Percentiles rank a stretch among this genome's conserved stretches.
These are phyloP conservation scores for Catharus bicknelli DNA, from an alignment of 2,113 vertebrate genomes.

Conservation along the genomic window DNA sequence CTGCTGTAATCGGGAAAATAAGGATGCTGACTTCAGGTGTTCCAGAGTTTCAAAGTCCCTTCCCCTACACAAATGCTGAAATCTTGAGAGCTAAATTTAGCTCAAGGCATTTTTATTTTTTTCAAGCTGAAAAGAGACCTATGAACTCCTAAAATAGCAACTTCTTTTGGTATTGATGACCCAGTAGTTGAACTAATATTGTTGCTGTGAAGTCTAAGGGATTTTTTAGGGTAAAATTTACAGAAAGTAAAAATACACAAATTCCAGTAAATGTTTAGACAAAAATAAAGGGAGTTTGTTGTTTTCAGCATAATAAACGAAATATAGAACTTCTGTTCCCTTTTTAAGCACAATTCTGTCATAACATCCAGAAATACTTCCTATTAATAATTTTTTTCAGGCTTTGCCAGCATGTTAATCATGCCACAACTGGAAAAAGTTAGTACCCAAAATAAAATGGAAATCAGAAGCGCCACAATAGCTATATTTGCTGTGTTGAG, in stretches of 20 bases:
- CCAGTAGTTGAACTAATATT: not conserved
- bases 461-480: not conserved
- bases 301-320: not conserved
- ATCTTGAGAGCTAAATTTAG: not conserved
- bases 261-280: not conserved
- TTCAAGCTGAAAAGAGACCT: not conserved
- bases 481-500: not conserved
- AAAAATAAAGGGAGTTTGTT: not conserved
- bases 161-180: not conserved
- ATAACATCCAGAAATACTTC: not conserved
- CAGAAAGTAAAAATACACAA: not conserved
- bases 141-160: not conserved
- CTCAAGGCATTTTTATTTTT: not conserved
- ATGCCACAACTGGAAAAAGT: not conserved
- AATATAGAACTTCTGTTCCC: not conserved
- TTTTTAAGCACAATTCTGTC: not conserved
- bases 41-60: not conserved
- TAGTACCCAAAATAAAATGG: not conserved
- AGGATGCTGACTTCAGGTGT: rapidly evolving
- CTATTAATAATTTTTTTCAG: not conserved
- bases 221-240: not conserved
- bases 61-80: not conserved
- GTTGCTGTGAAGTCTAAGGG: not conserved
- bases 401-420: not conserved
- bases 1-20: not conserved